Evolutionary conservation across 2,888 invertebrate species (phyloP), one percentile per base, ranked within the genome.

Genomic region (Melanargia galathea): DNA sequence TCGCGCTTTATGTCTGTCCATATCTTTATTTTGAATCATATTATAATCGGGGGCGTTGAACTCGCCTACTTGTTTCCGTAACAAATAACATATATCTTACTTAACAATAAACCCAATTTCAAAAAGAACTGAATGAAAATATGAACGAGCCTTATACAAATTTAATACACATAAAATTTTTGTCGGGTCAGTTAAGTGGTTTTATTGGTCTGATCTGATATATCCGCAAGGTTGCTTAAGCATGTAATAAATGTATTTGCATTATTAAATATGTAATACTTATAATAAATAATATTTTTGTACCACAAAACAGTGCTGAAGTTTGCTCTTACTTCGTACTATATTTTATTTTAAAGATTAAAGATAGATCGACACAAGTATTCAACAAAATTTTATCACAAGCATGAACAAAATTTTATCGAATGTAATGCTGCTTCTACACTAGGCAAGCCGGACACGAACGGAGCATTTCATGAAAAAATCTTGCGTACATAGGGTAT

Each of bases 41-140:
- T 51, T 35, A 35, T 51, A 67, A 46, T 46, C 30, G 46, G 46
- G 68, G 60, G 11, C 68, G 51, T 64, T 67, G 68, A 71, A 62
- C 70, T 68, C 67, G 62, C 68, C 68, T 68, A 68, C 67, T 65
- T 64, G 60, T 65, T 58, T 51, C 62, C 70, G 55, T 62, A 62
- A 22, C 57, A 67, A 66, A 52, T 52, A 58, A 60, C 38, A 64
- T 64, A 51, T 51, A 40, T 59, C 49, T 64, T 64, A 64, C 60
- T 61, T 58, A 65, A 67, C 65, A 67, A 65, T 65, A 67, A 67
- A 67, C 65, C 67, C 65, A 67, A 63, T 65, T 67, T 67, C 52
- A 56, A 63, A 63, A 65, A 64, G 26, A 64, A 35, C 49, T 61
- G 61, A 67, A 67, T 63, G 63, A 63, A 60, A 60, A 63, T 60